These are phyloP conservation scores for Saccostrea cuccullata DNA, from an alignment of 1,140 invertebrate genomes.

Conservation along the genomic window DNA sequence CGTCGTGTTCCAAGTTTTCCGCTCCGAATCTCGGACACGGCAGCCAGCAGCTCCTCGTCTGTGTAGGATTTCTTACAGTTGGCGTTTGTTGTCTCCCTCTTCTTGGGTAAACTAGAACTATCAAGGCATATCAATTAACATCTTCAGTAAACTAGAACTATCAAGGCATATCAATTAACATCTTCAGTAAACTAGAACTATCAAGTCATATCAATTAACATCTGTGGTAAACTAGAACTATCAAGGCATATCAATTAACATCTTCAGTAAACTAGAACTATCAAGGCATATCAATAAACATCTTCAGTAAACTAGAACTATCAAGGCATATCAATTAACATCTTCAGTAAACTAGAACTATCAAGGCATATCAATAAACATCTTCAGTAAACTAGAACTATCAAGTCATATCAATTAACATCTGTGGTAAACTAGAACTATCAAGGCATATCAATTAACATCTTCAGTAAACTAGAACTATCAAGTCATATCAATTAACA, in stretches of 20 bases:
- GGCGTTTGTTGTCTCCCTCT: constrained; percentile 55
- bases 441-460: constrained; percentile 43
- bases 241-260: constrained; percentile 43
- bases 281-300: constrained; percentile 43
- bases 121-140: constrained; percentile 37
- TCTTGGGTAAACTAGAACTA: constrained; percentile 44
- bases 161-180: constrained; percentile 43
- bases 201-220: constrained; percentile 43
- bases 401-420: constrained; percentile 43
- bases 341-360: constrained; percentile 43
- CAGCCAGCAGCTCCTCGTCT: constrained; percentile 93
- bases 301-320: constrained; percentile 43
- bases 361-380: constrained; percentile 43
- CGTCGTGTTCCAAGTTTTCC: constrained; percentile 94
- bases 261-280: constrained; percentile 43
- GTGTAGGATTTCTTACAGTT: constrained; percentile 86
- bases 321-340: constrained; percentile 43
- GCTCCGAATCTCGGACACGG: constrained; percentile 93
- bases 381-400: constrained; percentile 43
- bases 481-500: constrained; percentile 43
- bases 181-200: constrained; percentile 43
- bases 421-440: not conserved
- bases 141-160: not conserved
- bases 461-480: constrained; percentile 43
- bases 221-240: not conserved